Conservation (phyloP, 2,888 invertebrate species). For the Tortricodes alternella region DNA sequence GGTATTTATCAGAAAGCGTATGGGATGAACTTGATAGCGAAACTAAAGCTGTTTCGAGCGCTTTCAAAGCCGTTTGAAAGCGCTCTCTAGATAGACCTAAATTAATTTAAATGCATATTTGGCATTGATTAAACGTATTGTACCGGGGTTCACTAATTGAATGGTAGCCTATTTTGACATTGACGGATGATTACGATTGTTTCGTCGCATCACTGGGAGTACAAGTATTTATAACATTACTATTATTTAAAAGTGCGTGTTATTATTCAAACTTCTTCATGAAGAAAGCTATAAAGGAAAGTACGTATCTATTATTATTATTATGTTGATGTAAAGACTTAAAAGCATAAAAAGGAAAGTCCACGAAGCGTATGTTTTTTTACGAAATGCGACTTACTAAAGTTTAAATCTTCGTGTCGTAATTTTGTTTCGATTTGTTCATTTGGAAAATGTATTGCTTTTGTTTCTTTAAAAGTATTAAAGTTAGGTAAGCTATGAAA, state of each 20-base stretch:
- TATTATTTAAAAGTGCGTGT: too few relatives aligned
- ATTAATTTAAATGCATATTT: constrained; percentile 27
- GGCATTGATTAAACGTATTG: constrained; percentile 13
- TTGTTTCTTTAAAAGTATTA: too few relatives aligned
- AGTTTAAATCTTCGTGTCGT: background rate
- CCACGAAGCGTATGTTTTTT: background rate
- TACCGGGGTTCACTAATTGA: background rate
- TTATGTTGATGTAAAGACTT: background rate
- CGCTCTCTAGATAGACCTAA: background rate
- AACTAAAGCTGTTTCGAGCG: background rate
- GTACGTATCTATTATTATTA: too few relatives aligned
- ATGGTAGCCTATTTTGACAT: background rate
- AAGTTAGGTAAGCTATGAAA: too few relatives aligned
- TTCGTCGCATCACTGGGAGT: too few relatives aligned
- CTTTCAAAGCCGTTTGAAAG: constrained; percentile 13
- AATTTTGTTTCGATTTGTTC: too few relatives aligned
- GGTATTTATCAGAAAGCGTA: background rate
- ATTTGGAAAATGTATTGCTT: too few relatives aligned
- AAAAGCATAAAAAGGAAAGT: background rate
- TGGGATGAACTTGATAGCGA: background rate
- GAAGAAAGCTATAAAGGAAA: too few relatives aligned
- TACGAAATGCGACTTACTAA: background rate
- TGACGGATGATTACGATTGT: too few relatives aligned
- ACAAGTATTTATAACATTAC: too few relatives aligned
- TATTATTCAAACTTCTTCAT: too few relatives aligned